Percentiles rank a stretch among this genome's conserved stretches.
Conservation (phyloP, 2,113 vertebrate species). For the Climacteris rufus region DNA sequence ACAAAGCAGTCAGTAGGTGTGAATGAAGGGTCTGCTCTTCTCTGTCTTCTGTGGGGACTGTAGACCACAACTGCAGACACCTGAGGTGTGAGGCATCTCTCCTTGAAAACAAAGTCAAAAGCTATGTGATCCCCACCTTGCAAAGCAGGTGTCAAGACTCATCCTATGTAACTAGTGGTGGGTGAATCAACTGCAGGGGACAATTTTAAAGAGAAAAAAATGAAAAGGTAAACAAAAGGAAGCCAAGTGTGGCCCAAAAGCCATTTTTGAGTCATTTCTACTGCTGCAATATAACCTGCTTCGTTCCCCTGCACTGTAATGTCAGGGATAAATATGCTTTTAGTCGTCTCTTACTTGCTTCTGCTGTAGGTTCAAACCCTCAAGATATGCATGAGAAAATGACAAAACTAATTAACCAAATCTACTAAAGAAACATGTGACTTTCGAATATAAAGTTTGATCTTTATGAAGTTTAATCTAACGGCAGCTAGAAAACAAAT, state of each 20-base stretch:
- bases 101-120: background rate
- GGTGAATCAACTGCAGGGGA: background rate
- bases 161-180: background rate
- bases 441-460: background rate
- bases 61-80: background rate
- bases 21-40: background rate
- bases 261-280: background rate
- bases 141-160: background rate
- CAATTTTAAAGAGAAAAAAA: background rate
- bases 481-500: background rate
- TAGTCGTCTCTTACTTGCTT: background rate
- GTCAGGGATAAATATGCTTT: background rate
- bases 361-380: background rate
- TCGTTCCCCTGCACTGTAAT: fast-evolving
- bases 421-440: background rate
- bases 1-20: background rate
- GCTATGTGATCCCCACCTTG: background rate
- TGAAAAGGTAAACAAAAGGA: background rate
- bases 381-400: background rate
- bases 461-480: background rate
- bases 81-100: background rate
- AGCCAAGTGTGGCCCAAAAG: background rate
- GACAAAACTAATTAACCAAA: background rate
- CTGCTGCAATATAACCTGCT: background rate
- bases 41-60: background rate